Evolutionary conservation across 1,140 invertebrate species (phyloP).

Genomic region (Brachionus paranguensis): DNA sequence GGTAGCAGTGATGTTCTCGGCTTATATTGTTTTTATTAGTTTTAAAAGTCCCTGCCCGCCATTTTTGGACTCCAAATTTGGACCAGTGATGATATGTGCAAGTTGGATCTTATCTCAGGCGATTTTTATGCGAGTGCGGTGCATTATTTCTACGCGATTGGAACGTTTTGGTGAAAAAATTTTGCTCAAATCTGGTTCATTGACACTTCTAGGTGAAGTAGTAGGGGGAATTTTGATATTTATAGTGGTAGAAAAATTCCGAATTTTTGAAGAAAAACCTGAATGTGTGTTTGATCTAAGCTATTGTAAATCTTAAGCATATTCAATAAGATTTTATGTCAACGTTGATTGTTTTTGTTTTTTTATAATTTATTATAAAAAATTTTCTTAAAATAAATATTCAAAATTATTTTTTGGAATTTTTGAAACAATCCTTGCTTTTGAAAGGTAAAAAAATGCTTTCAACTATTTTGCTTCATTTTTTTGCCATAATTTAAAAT

Average conservation of each 20-base stretch:
- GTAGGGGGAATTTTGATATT: constrained; percentile 27
- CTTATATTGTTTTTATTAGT: constrained; percentile 14
- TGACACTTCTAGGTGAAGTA: constrained; percentile 14
- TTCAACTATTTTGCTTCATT: not conserved
- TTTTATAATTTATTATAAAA: constrained; percentile 8
- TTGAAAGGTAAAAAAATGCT: not conserved
- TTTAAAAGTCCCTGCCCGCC: constrained; percentile 32
- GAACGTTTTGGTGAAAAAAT: constrained; percentile 35
- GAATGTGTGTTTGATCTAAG: constrained; percentile 23
- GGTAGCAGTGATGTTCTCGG: not conserved
- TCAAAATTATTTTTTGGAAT: not conserved
- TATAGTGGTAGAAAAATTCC: constrained; percentile 22
- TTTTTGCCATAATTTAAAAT: not conserved
- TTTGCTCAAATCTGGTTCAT: constrained; percentile 10
- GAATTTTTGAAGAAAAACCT: constrained; percentile 23
- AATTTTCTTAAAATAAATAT: constrained; percentile 4
- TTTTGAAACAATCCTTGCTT: not conserved
- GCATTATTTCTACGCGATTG: constrained; percentile 15
- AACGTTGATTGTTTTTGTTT: constrained; percentile 25
- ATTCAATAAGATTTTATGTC: not conserved
- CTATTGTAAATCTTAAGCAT: constrained; percentile 10
- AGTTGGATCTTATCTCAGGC: constrained; percentile 7
- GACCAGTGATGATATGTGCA: not conserved
- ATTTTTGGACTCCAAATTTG: not conserved
- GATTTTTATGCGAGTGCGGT: constrained; percentile 27